Evolutionary conservation across 2,888 invertebrate genomes (phyloP).

Genomic region (Lamellibrachia columna): DNA sequence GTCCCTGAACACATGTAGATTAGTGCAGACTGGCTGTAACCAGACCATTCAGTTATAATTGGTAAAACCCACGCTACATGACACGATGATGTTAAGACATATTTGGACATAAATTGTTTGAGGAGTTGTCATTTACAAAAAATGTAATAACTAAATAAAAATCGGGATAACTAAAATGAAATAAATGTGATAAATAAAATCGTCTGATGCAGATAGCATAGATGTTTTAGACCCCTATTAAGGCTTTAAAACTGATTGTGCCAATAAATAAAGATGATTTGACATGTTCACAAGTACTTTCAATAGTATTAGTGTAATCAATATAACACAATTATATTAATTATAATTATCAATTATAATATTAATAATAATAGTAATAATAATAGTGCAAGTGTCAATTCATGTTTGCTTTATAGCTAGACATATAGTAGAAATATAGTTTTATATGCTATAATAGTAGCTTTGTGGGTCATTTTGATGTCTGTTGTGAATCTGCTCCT

Average conservation of each 20-base stretch:
- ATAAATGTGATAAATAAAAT: too few relatives aligned
- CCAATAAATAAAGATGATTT: neutral
- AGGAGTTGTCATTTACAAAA: neutral
- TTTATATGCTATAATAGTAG: neutral
- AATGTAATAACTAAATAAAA: neutral
- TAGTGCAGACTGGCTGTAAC: too few relatives aligned
- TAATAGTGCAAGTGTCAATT: neutral
- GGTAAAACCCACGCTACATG: too few relatives aligned
- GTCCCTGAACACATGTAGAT: too few relatives aligned
- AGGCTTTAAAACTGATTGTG: neutral
- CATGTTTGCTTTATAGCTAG: neutral
- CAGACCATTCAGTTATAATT: too few relatives aligned
- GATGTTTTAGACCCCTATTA: too few relatives aligned
- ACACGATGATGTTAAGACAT: neutral
- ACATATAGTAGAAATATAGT: neutral
- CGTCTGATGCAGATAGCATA: too few relatives aligned
- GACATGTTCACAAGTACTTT: neutral
- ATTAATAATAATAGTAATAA: neutral
- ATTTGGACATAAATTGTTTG: neutral
- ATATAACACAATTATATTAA: neutral
- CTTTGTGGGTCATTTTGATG: neutral
- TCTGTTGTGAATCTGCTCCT: neutral
- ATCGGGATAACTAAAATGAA: neutral
- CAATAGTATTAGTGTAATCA: neutral
- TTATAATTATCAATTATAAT: neutral